These are phyloP conservation scores for Augiades crinisus DNA, from an alignment of 2,888 invertebrate genomes.

Conservation along the genomic window DNA sequence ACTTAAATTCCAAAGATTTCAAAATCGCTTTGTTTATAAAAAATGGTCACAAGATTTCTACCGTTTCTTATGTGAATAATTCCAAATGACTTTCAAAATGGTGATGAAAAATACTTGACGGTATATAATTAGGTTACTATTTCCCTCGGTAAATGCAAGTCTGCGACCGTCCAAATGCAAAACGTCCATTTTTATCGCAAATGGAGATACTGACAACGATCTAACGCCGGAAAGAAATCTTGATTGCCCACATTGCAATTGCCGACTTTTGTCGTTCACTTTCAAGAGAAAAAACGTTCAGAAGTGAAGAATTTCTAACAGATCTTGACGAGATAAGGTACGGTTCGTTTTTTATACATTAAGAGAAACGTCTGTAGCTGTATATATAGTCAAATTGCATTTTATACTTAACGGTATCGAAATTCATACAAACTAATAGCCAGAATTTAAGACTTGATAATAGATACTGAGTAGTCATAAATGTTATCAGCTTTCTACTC, in stretches of 20 bases:
- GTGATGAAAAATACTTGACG: too few relatives aligned
- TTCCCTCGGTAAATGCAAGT: neutral
- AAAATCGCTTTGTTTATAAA: neutral
- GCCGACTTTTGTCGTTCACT: constrained; percentile 31
- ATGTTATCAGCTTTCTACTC: too few relatives aligned
- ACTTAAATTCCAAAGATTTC: neutral
- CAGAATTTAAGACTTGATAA: too few relatives aligned
- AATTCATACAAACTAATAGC: too few relatives aligned
- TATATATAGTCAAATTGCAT: neutral
- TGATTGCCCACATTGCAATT: constrained; percentile 32
- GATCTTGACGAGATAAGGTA: constrained; percentile 15
- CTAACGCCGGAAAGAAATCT: constrained; percentile 33
- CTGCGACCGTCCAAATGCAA: constrained; percentile 8
- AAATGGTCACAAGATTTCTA: too few relatives aligned
- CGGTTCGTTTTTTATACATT: constrained; percentile 7
- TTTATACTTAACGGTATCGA: too few relatives aligned
- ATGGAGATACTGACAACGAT: constrained; percentile 24
- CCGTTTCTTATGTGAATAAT: too few relatives aligned
- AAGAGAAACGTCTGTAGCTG: constrained; percentile 3
- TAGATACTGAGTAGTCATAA: too few relatives aligned
- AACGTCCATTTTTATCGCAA: constrained; percentile 27
- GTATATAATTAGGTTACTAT: too few relatives aligned
- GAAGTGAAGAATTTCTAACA: constrained; percentile 23
- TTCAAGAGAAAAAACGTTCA: constrained; percentile 18
- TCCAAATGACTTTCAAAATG: too few relatives aligned